These are phyloP conservation scores for Leptopilina syphax DNA, from an alignment of 2,888 invertebrate species.

Conservation along the genomic window DNA sequence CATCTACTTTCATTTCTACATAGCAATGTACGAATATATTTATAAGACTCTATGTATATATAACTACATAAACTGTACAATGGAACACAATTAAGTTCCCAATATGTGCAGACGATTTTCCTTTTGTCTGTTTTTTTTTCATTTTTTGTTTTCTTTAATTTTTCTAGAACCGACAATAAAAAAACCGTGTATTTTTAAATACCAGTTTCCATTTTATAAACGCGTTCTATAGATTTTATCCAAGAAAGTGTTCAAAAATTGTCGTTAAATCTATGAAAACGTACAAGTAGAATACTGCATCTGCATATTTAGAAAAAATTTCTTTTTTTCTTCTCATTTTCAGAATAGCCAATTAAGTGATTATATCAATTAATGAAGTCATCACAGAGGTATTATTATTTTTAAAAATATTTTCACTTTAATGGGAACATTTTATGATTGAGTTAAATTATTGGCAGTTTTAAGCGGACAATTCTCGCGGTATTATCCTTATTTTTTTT, in stretches of 20 bases:
- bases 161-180: background rate
- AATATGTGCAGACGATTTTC: constrained; percentile 53
- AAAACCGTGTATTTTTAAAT: background rate
- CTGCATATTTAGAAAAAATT: constrained; percentile 22
- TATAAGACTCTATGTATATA: constrained; percentile 64
- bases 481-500: constrained; percentile 58
- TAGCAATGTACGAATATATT: constrained; percentile 63
- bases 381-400: background rate
- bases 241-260: background rate
- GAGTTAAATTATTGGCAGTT: constrained; percentile 65
- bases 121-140: constrained; percentile 23
- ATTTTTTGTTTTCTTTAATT: constrained; percentile 12
- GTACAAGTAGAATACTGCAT: constrained; percentile 26
- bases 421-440: background rate
- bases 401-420: constrained; percentile 17
- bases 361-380: background rate
- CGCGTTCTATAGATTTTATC: background rate
- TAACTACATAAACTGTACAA: constrained; percentile 71
- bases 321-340: background rate
- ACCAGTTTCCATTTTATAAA: constrained; percentile 11
- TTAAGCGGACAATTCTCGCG: constrained; percentile 64
- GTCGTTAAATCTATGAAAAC: background rate
- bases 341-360: background rate
- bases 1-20: constrained; percentile 20
- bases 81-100: constrained; percentile 63